Evolutionary conservation across 2,888 invertebrate species (phyloP), one percentile per base, ranked within the genome.

Genomic region (Aphidoletes aphidimyza): DNA sequence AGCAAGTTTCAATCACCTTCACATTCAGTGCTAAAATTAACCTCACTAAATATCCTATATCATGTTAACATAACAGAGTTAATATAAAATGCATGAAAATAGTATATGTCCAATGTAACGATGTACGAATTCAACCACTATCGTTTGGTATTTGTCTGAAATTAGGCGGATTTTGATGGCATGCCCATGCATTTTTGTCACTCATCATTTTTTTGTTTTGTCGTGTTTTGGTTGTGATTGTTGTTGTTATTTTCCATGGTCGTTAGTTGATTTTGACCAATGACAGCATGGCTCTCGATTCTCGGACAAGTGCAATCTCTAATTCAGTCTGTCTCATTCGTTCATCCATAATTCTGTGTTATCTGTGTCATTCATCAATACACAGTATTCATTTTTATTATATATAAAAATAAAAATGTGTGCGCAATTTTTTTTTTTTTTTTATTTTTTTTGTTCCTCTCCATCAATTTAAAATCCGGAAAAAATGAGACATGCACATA

Each of bases 351-450:
- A 81, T 81, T 81, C 37, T n/a, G 81, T 81, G 81, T 81, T 81
- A 81, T 81, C 81, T 81, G 81, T 81, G 81, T 81, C 81, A 81
- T 81, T 81, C 81, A 81, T 81, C 81, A 81, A 81, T 81, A 37
- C 34, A 34, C 69, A 36, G n/a, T 14, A 17, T 34, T 69, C 69
- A 69, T 69, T 69, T 69, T 37, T 81, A 81, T 22, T 37, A 37
- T 22, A 14, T 9, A 37, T n/a, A 14, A 59, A 14, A 59, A 26
- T 11, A 59, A 59, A 59, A 59, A 59, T 59, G 59, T 59, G n/a
- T n/a, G n/a, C n/a, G n/a, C n/a, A n/a, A n/a, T n/a, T n/a, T n/a
- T n/a, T n/a, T n/a, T n/a, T n/a, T n/a, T n/a, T n/a, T n/a, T n/a
- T n/a, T n/a, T n/a, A n/a, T n/a, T n/a, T 22, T 14, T 8, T 39